Conservation (phyloP, 1,140 invertebrate genomes). For the Psilanteris sp. region DNA sequence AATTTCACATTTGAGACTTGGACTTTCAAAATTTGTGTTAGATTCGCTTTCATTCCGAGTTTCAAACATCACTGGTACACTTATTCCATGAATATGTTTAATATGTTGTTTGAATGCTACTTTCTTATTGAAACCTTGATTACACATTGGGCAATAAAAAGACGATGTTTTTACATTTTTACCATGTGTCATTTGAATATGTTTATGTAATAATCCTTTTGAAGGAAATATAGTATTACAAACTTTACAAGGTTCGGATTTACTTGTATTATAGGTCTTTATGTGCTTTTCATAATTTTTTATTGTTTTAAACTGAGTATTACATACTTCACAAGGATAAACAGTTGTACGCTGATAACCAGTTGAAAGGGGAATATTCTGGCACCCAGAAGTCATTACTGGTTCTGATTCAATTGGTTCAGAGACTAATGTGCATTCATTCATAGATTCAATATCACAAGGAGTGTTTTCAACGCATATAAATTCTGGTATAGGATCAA, state of each 20-base stretch:
- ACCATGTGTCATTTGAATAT: constrained; percentile 26
- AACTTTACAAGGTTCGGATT: constrained; percentile 16
- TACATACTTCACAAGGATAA: constrained; percentile 60
- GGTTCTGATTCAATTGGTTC: not conserved
- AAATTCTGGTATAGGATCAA: constrained; percentile 6
- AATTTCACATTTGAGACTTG: constrained; percentile 30
- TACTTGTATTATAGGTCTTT: constrained; percentile 12
- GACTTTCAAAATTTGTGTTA: not conserved
- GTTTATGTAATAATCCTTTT: constrained; percentile 36
- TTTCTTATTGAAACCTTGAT: constrained; percentile 31
- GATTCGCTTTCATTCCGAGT: not conserved
- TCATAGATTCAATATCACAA: not conserved
- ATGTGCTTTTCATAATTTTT: constrained; percentile 57
- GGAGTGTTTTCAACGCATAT: constrained; percentile 2
- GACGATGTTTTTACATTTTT: not conserved
- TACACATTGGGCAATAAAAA: constrained; percentile 15
- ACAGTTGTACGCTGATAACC: not conserved
- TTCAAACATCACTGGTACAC: not conserved
- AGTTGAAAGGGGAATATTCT: not conserved
- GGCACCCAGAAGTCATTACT: not conserved
- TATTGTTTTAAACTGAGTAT: constrained; percentile 55
- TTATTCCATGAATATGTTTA: constrained; percentile 33
- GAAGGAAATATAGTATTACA: constrained; percentile 55
- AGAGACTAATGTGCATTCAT: not conserved
- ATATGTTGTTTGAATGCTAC: constrained; percentile 6